Conservation (phyloP, 2,113 vertebrate species). For the Gymnarchus niloticus region DNA sequence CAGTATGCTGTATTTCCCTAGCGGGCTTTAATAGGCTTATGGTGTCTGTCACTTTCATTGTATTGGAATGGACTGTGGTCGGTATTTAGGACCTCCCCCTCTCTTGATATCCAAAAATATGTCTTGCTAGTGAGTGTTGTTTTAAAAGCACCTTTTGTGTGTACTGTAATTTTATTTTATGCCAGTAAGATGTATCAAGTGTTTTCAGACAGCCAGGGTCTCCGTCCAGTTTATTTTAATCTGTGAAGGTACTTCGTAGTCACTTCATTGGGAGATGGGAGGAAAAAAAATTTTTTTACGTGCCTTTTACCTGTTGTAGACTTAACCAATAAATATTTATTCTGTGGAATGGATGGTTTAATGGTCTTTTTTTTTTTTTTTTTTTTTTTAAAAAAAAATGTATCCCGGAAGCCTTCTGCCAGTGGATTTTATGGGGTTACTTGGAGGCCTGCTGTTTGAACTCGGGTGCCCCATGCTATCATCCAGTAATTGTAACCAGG, state of each 20-base stretch:
- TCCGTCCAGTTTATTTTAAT: slow-evolving; percentile 26
- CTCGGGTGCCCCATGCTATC: not conserved
- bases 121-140: not conserved
- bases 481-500: not conserved
- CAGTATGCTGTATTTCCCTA: not conserved
- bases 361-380: slow-evolving; percentile 28
- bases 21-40: fast-evolving
- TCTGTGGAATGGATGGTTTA: slow-evolving; percentile 26
- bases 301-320: slow-evolving; percentile 48
- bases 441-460: not conserved
- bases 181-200: not conserved
- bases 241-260: slow-evolving; percentile 44
- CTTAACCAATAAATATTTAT: slow-evolving; percentile 51
- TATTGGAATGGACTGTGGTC: not conserved
- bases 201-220: not conserved
- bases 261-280: slow-evolving; percentile 30
- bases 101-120: not conserved
- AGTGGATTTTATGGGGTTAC: not conserved
- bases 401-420: too few relatives aligned
- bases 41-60: not conserved
- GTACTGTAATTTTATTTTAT: slow-evolving; percentile 6
- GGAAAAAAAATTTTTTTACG: slow-evolving; percentile 35
- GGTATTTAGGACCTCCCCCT: not conserved
- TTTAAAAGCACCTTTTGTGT: slow-evolving; percentile 4
- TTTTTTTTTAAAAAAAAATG: not conserved